Conservation (phyloP, 2,797 vertebrate species). For the Saxicola maurus region DNA sequence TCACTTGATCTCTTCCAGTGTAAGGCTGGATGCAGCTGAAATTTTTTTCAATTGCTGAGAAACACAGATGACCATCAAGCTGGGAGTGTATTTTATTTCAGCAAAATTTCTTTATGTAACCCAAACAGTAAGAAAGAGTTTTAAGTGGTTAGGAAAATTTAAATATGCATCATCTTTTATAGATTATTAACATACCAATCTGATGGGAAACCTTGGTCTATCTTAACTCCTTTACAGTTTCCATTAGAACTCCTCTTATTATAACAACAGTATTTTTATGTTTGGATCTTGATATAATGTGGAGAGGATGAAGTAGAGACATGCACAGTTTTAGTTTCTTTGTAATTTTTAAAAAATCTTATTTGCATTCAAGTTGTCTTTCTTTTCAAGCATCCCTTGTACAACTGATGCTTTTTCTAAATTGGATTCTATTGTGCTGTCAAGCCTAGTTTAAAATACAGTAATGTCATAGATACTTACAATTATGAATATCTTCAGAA, state of each 20-base stretch:
- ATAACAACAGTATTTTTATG: background rate
- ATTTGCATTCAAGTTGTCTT: conserved; percentile 41
- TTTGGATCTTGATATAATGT: background rate
- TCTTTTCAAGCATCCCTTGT: background rate
- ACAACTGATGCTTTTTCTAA: conserved; percentile 44
- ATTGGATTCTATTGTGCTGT: conserved; percentile 64
- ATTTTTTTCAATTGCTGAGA: background rate
- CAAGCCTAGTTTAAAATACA: conserved; percentile 64
- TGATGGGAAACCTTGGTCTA: background rate
- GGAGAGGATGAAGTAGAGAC: background rate
- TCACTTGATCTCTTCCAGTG: background rate
- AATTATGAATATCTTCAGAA: conserved; percentile 61
- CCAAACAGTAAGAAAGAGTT: background rate
- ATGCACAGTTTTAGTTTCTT: background rate
- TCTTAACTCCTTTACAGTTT: background rate
- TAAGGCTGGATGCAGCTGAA: background rate
- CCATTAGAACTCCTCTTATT: background rate
- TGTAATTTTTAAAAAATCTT: background rate
- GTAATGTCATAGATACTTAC: conserved; percentile 63
- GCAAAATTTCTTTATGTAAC: background rate
- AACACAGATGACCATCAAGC: background rate
- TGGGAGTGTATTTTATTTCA: background rate
- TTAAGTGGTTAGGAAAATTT: background rate
- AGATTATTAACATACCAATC: background rate
- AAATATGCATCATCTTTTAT: background rate